A percentile compares a stretch with the other conserved stretches of the same genome.
phyloP scores from a whole-genome alignment of 2,797 vertebrate genomes.

The Micropoecilia bifurca region DNA sequence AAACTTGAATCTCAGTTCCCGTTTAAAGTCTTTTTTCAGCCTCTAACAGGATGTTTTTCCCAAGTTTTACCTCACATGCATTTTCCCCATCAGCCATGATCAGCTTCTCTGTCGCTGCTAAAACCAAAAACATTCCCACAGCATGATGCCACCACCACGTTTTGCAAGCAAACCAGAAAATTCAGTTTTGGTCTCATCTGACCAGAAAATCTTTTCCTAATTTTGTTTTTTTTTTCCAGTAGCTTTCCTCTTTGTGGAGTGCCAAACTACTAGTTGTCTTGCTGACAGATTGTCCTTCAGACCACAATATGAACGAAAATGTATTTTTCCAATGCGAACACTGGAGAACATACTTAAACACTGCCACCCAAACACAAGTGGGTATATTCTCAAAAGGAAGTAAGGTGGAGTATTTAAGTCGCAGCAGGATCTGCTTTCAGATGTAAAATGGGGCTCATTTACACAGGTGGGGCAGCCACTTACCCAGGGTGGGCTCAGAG shows the following conservation, averaged over 20 bases:
- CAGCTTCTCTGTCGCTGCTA: background rate
- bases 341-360: slow-evolving; percentile 31
- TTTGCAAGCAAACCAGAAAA: background rate
- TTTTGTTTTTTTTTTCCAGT: background rate
- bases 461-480: slow-evolving; percentile 50
- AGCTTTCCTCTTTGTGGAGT: background rate
- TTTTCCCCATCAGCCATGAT: background rate
- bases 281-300: background rate
- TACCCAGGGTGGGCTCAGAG: slow-evolving; percentile 24
- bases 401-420: slow-evolving; percentile 28
- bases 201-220: background rate
- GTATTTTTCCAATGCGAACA: background rate
- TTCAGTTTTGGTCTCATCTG: background rate
- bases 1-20: background rate
- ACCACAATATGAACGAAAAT: background rate
- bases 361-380: slow-evolving; percentile 27
- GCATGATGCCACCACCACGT: background rate
- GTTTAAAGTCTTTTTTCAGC: background rate
- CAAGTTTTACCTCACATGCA: background rate
- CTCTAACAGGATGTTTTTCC: background rate
- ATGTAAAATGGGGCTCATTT: slow-evolving; percentile 46
- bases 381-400: slow-evolving; percentile 28
- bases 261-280: background rate
- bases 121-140: background rate
- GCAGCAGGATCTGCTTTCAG: slow-evolving; percentile 26